Percentiles rank a stretch among this genome's conserved stretches.
Conservation (phyloP, 2,113 vertebrate species). For the Gallinago paraguaiae region DNA sequence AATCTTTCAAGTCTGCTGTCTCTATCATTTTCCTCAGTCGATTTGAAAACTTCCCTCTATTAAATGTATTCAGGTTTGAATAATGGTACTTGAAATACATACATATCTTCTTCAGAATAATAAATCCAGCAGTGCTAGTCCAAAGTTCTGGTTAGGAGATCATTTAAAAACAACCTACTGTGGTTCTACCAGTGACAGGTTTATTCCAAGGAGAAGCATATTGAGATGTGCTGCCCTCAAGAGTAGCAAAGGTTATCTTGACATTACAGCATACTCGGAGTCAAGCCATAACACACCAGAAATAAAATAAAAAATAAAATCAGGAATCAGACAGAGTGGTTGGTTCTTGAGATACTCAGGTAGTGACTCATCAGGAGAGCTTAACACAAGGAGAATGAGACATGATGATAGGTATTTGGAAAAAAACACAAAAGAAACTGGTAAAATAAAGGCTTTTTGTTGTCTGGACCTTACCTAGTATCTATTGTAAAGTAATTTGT, state of each 20-base stretch:
- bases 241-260: not conserved
- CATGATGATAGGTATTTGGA: not conserved
- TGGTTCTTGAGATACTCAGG: not conserved
- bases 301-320: not conserved
- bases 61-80: not conserved
- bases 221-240: not conserved
- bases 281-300: not conserved
- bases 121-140: not conserved
- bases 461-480: not conserved
- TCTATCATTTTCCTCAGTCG: not conserved
- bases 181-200: not conserved
- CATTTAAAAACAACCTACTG: not conserved
- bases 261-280: not conserved
- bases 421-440: not conserved
- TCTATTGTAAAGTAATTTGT: not conserved
- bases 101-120: not conserved
- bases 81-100: not conserved
- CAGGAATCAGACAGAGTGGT: not conserved
- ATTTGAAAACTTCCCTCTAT: not conserved
- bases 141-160: not conserved
- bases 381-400: conserved; percentile 9
- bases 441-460: conserved; percentile 37
- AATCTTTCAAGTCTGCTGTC: conserved; percentile 6
- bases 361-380: not conserved
- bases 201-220: not conserved